Evolutionary conservation across 1,140 invertebrate species (phyloP).

Genomic region (Drosophila dunni): DNA sequence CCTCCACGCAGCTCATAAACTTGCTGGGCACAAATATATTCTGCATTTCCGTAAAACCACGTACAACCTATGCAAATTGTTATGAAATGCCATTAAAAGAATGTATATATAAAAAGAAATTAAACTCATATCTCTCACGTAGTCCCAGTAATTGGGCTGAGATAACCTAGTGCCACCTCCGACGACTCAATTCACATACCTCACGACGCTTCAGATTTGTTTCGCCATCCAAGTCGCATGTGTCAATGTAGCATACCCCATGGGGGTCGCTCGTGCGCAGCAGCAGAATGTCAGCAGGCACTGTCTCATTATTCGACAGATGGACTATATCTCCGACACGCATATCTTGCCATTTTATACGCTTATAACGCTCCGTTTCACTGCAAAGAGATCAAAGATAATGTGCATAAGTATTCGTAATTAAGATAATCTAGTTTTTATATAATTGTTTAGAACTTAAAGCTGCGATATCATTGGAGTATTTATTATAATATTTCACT

Average conservation of each 20-base stretch:
- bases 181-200: conserved; percentile 84
- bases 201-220: conserved; percentile 99
- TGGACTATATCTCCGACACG: conserved; percentile 98
- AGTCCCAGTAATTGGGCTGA: background rate
- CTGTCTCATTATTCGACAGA: conserved; percentile 97
- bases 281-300: conserved; percentile 97
- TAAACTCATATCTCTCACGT: conserved; percentile 39
- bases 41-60: conserved; percentile 87
- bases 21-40: conserved; percentile 91
- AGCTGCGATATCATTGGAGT: too few species aligned
- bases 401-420: background rate
- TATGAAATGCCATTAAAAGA: conserved; percentile 24
- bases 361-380: conserved; percentile 92
- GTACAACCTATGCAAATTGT: conserved; percentile 70
- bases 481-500: too few species aligned
- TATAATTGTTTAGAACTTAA: too few species aligned
- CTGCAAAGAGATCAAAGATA: conserved; percentile 85
- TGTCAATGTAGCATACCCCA: conserved; percentile 98
- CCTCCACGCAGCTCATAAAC: conserved; percentile 94
- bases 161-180: conserved; percentile 5
- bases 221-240: conserved; percentile 99
- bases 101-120: too few species aligned
- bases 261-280: conserved; percentile 95
- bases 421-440: too few species aligned
- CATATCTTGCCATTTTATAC: conserved; percentile 95